A percentile compares a stretch with the other conserved stretches of the same genome.
Conservation (phyloP, 64 coral and sea anemone species). For the Stylophora pistillata region DNA sequence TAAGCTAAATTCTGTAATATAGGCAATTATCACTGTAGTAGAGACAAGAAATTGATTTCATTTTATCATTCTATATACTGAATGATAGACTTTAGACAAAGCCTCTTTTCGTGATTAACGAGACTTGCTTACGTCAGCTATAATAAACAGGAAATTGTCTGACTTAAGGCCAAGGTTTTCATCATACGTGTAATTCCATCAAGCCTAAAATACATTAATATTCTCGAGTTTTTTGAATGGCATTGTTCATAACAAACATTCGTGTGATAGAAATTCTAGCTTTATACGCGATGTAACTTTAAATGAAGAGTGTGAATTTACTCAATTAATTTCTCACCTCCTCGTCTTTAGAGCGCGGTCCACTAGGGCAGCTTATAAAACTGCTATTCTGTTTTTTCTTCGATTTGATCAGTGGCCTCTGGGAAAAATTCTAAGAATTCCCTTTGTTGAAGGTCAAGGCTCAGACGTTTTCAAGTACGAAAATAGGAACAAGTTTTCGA, state of each 20-base stretch:
- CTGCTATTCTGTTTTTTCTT: no score
- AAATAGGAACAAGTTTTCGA: no score
- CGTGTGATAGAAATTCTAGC: conserved; percentile 16
- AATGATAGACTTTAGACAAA: not conserved
- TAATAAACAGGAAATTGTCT: not conserved
- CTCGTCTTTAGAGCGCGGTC: no score
- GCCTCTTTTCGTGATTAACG: not conserved
- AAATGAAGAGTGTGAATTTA: no score
- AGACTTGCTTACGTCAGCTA: not conserved
- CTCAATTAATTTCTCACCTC: no score
- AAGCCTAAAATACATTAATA: not conserved
- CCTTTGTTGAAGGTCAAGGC: no score
- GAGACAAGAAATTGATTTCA: not conserved
- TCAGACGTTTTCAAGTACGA: no score
- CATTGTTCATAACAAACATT: conserved; percentile 16
- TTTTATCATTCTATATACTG: not conserved
- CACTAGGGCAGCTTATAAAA: no score
- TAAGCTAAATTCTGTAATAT: not conserved
- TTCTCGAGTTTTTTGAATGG: not conserved
- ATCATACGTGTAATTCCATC: conserved; percentile 15
- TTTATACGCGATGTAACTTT: not conserved
- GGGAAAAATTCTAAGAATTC: no score
- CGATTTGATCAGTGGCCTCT: no score
- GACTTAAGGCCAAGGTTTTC: not conserved
- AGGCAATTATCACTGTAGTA: not conserved